Percentiles rank a stretch among this genome's conserved stretches.
phyloP scores from a whole-genome alignment of 1,140 invertebrate species.

The Calliopsis andreniformis region DNA sequence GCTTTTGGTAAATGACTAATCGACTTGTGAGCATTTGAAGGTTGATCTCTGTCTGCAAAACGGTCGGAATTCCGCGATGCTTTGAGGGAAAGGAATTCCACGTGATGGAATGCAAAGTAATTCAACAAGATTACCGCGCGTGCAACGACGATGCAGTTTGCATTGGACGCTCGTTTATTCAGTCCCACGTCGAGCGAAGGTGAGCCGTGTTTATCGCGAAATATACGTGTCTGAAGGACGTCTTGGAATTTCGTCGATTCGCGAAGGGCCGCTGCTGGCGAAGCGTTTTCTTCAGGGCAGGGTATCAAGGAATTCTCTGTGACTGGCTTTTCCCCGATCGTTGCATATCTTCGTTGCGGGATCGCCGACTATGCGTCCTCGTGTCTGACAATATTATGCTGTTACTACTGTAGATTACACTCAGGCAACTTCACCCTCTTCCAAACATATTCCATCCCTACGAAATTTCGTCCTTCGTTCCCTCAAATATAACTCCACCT shows the following conservation, averaged over 20 bases:
- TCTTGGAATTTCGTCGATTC: conserved; percentile 36
- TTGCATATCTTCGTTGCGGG: conserved; percentile 1
- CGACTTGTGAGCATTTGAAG: too few species aligned
- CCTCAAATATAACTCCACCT: too few species aligned
- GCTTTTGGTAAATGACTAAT: too few species aligned
- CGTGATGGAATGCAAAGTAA: neutral
- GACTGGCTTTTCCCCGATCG: conserved; percentile 30
- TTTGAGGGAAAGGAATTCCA: too few species aligned
- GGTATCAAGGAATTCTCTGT: conserved; percentile 52
- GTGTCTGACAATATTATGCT: conserved; percentile 31
- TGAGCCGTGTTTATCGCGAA: conserved; percentile 21
- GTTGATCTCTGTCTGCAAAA: too few species aligned
- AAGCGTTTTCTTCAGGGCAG: conserved; percentile 35
- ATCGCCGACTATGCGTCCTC: conserved; percentile 6
- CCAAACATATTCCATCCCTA: too few species aligned
- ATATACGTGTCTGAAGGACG: conserved; percentile 15
- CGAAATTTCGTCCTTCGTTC: too few species aligned
- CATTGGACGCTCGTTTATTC: neutral
- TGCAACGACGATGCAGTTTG: neutral
- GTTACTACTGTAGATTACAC: neutral
- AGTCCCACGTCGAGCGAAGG: too few species aligned
- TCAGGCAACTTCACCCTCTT: conserved; percentile 17
- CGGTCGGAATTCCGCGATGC: too few species aligned
- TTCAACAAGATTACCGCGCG: neutral
- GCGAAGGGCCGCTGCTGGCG: conserved; percentile 14